These are phyloP conservation scores for Gymnarchus niloticus DNA, from an alignment of 2,113 vertebrate species.

Conservation along the genomic window DNA sequence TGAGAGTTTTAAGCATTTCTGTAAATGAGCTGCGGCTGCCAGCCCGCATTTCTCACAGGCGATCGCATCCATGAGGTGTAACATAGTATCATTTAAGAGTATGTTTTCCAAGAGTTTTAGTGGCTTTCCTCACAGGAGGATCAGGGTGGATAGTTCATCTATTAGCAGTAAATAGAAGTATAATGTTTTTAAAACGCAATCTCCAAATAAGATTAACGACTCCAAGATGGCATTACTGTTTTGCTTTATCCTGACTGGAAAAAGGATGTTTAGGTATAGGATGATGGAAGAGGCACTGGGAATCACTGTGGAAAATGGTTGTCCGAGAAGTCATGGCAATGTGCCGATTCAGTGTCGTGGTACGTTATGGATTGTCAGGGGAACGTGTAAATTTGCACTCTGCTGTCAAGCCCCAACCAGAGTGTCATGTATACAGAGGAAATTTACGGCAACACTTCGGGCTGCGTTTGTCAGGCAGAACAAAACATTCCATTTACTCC, in stretches of 20 bases:
- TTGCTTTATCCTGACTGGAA: not conserved
- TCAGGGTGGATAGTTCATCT: too few species aligned
- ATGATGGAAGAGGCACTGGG: constrained; percentile 44
- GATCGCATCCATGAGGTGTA: too few species aligned
- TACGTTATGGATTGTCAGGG: constrained; percentile 50
- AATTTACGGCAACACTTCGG: constrained; percentile 52
- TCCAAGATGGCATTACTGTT: too few species aligned
- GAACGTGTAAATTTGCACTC: constrained; percentile 48
- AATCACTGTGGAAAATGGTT: constrained; percentile 45
- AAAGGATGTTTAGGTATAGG: constrained; percentile 33
- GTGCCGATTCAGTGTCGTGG: constrained; percentile 54
- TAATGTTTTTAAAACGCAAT: not conserved
- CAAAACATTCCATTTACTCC: not conserved
- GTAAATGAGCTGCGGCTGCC: too few species aligned
- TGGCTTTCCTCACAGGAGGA: not conserved
- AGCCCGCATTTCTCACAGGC: too few species aligned
- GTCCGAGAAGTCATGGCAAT: constrained; percentile 45
- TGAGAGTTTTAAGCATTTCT: too few species aligned
- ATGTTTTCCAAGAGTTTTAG: not conserved
- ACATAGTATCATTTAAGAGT: too few species aligned
- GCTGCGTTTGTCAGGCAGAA: constrained; percentile 51
- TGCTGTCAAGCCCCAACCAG: constrained; percentile 34
- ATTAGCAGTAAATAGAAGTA: not conserved
- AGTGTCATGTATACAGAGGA: constrained; percentile 43
- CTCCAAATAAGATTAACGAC: too few species aligned